Evolutionary conservation across 1,140 invertebrate genomes (phyloP).

Genomic region (Lutraria rhynchaena): DNA sequence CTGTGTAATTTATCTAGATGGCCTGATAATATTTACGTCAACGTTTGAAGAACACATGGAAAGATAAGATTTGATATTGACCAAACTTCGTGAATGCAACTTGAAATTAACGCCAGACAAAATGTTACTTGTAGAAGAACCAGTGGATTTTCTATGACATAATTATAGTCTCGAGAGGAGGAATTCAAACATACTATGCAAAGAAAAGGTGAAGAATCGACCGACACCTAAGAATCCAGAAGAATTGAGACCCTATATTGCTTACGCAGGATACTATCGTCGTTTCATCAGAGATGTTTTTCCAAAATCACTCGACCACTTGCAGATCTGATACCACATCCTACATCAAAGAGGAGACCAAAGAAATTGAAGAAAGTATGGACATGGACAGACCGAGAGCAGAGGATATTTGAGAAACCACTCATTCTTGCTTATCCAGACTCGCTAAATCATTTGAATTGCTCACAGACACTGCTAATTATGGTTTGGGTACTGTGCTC

Average conservation of each 20-base stretch:
- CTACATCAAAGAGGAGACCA: background rate
- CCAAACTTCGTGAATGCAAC: background rate
- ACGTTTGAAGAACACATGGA: conserved; percentile 10
- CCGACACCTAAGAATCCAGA: background rate
- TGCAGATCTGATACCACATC: background rate
- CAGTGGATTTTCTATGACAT: conserved; percentile 8
- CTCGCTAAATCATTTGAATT: conserved; percentile 15
- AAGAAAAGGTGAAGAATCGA: conserved; percentile 20
- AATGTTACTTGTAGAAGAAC: conserved; percentile 5
- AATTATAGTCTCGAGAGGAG: background rate
- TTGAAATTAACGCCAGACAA: conserved; percentile 35
- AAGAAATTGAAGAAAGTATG: conserved; percentile 4
- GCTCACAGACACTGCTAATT: background rate
- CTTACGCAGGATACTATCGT: conserved; percentile 1
- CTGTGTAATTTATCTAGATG: conserved; percentile 40
- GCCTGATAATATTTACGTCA: conserved; percentile 20
- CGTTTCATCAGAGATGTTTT: background rate
- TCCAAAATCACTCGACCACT: conserved; percentile 9
- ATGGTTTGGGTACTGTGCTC: conserved; percentile 9
- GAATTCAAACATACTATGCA: conserved; percentile 12
- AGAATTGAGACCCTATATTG: conserved; percentile 16
- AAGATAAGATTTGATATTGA: background rate
- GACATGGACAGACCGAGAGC: conserved; percentile 11
- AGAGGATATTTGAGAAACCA: conserved; percentile 9
- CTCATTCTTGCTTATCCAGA: no score